These are phyloP conservation scores for Pachymerium ferrugineum DNA, from an alignment of 2,888 invertebrate genomes.

Conservation along the genomic window DNA sequence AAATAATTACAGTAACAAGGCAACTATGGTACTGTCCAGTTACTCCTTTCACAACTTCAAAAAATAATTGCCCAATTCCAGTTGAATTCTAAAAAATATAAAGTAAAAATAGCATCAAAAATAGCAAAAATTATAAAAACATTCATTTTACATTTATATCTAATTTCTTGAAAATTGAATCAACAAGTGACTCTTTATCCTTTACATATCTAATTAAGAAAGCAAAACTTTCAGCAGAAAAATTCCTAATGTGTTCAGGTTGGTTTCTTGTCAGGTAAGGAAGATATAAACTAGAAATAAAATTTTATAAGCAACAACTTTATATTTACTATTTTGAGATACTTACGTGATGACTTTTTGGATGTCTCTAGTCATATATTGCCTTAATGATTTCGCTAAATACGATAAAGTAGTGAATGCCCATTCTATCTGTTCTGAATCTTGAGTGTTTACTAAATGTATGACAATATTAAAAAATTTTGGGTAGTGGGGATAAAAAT, in stretches of 20 bases:
- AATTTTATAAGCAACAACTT: neutral
- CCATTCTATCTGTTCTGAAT: slow-evolving; percentile 80
- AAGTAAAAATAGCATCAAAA: neutral
- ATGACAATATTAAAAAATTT: slow-evolving; percentile 68
- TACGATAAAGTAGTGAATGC: slow-evolving; percentile 79
- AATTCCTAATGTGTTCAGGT: slow-evolving; percentile 78
- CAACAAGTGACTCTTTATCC: slow-evolving; percentile 45
- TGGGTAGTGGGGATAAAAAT: slow-evolving; percentile 81
- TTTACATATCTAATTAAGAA: slow-evolving; percentile 75
- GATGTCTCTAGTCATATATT: slow-evolving; percentile 51
- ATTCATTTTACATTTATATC: slow-evolving; percentile 57
- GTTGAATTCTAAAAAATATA: slow-evolving; percentile 58
- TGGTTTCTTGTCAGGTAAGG: slow-evolving; percentile 71
- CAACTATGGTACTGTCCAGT: slow-evolving; percentile 79
- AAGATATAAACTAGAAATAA: slow-evolving; percentile 39
- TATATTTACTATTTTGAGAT: neutral
- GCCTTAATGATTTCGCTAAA: slow-evolving; percentile 82
- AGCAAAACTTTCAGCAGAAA: slow-evolving; percentile 94
- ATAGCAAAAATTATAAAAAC: slow-evolving; percentile 5
- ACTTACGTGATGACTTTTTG: slow-evolving; percentile 39
- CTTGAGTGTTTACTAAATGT: slow-evolving; percentile 64
- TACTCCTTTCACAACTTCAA: slow-evolving; percentile 80
- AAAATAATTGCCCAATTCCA: slow-evolving; percentile 80
- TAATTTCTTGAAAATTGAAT: slow-evolving; percentile 55
- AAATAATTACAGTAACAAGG: slow-evolving; percentile 19